Evolutionary conservation across 1,140 invertebrate genomes (phyloP), one percentile per base, ranked within the genome.

Genomic region (Lepidostoma basale): DNA sequence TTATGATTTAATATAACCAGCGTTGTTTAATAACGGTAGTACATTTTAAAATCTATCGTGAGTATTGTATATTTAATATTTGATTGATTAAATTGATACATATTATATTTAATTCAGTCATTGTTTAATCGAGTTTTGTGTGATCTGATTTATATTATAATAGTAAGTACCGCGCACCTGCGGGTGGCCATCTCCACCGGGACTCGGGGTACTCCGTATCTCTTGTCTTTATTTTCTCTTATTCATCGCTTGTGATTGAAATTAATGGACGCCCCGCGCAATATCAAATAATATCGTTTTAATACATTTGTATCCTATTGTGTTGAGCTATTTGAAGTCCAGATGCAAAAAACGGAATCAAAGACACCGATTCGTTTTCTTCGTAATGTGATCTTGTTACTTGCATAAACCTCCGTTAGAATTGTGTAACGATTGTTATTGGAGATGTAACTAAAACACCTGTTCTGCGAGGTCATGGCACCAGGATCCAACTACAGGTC

Each of bases 211-310:
- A n/a, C n/a, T n/a, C n/a, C n/a, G n/a, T n/a, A n/a, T n/a, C n/a
- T n/a, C n/a, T n/a, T n/a, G n/a, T n/a, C n/a, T n/a, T n/a, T n/a
- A 49, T 49, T 49, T 25, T 25, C 23, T 49, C 45, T 49, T 28
- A 12, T 23, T 25, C 45, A 49, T 60, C 33, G 22, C 18, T 18
- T 12, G 33, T 42, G 33, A 60, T 60, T 40, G 39, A 40, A 40
- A 60, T 60, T 60, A 60, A 60, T 60, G 56, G 56, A 42, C 22
- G 56, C 56, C 56, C 39, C 56, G 42, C 56, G 36, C 56, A 22
- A 60, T 60, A 40, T 60, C 33, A 60, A 39, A 42, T 40, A 60
- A 60, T 42, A 60, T 60, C 39, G 42, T 60, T 60, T 60, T n/a
- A 60, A 60, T 42, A 60, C 33, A 39, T 60, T 40, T 60, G 56